Evolutionary conservation across 2,113 vertebrate genomes (phyloP), one percentile per base, ranked within the genome.

Genomic region (Echinops telfairi): DNA sequence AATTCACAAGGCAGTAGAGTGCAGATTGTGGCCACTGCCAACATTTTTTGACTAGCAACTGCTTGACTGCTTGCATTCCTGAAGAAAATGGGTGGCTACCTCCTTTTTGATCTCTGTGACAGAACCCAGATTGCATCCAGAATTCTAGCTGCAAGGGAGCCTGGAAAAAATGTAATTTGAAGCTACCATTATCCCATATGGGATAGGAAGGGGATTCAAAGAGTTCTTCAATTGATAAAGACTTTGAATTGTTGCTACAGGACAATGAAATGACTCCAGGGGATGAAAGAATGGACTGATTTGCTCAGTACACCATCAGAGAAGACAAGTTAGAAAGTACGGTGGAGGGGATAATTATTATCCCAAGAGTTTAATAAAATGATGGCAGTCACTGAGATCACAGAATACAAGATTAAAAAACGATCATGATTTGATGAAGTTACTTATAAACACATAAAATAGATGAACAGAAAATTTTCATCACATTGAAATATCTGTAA

Each of bases 371-470:
- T 78, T 80, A 53, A 25, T 89, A 62, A 75, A 60, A 47, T 27
- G 68, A 22, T 47, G n/a, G 43, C 3, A 23, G n/a, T 43, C 75
- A 78, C 64, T 86, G 27, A 62, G 64, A 89, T 87, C 6, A 83
- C n/a, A 87, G 73, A 86, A 75, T 11, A 62, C 29, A 47, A 93
- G 60, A 71, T 57, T 3, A n/a, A 38, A 15, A 62, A 92, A 92
- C 62, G 17, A 81, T 64, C 70, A 33, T 76, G 68, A 81, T 85
- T 53, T 19, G 57, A 33, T 66, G 20, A 84, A 84, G n/a, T 15
- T 29, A 77, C 38, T 20, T 23, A 68, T 14, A 68, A 76, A 66
- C 57, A 90, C 12, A 57, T 25, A 76, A 83, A 71, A 79, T 23
- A 83, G 36, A 43, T 64, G 23, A 23, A 64, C 8, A 64, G 23